Conservation (phyloP, 1,140 invertebrate genomes). For the Hestina assimilis region DNA sequence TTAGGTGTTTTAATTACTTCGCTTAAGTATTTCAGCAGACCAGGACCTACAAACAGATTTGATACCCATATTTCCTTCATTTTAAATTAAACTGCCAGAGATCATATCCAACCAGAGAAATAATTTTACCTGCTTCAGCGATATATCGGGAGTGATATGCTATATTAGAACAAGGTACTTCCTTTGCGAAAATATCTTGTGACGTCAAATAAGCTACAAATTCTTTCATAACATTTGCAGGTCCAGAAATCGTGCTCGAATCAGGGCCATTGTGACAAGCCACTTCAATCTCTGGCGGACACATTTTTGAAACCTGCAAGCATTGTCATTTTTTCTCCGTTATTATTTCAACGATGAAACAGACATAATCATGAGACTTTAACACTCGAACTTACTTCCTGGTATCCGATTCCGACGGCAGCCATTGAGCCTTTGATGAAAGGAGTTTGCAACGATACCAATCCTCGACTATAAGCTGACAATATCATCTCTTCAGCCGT, state of each 20-base stretch:
- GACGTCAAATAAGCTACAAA: constrained; percentile 82
- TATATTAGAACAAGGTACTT: constrained; percentile 85
- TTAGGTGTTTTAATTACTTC: constrained; percentile 84
- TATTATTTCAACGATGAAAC: neutral
- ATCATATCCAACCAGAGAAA: no score
- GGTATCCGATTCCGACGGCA: constrained; percentile 80
- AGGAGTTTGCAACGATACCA: constrained; percentile 85
- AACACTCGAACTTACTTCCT: constrained; percentile 46
- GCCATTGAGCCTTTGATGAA: constrained; percentile 87
- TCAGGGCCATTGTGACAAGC: constrained; percentile 90
- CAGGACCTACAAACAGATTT: constrained; percentile 72
- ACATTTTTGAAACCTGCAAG: constrained; percentile 69
- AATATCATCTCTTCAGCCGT: constrained; percentile 89
- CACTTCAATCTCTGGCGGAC: constrained; percentile 82
- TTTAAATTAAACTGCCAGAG: neutral
- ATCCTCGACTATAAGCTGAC: constrained; percentile 87
- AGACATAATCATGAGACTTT: no score
- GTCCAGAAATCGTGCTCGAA: constrained; percentile 88
- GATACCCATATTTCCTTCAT: neutral
- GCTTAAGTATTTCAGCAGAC: constrained; percentile 83
- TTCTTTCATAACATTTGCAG: constrained; percentile 79
- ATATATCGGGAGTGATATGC: constrained; percentile 89
- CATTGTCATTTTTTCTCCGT: neutral
- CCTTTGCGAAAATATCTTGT: constrained; percentile 85
- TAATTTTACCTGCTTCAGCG: constrained; percentile 68